Conservation (phyloP, 2,797 vertebrate species). For the Synanceia verrucosa region DNA sequence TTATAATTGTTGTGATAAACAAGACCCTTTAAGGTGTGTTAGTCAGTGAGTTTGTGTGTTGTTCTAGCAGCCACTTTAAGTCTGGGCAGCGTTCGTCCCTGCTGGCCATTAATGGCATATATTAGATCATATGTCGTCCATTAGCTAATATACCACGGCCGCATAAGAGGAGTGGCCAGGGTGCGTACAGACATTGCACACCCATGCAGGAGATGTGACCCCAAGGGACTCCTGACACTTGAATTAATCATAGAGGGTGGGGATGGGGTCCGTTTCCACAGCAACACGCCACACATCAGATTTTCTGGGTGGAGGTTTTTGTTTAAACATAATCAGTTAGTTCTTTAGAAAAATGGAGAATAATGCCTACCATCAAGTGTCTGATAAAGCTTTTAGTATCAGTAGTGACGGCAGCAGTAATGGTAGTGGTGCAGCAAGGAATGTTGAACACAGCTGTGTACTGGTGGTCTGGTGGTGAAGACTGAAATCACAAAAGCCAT, state of each 20-base stretch:
- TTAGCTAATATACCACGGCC: conserved; percentile 71
- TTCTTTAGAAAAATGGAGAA: background rate
- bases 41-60: conserved; percentile 1
- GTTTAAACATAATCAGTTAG: background rate
- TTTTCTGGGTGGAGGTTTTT: conserved; percentile 18
- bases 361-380: background rate
- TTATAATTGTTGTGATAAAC: background rate
- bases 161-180: conserved; percentile 68
- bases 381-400: background rate
- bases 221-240: conserved; percentile 58
- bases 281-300: conserved; percentile 8
- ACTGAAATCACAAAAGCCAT: too few relatives aligned
- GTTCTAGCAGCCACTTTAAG: background rate
- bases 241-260: conserved; percentile 73
- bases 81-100: conserved; percentile 20
- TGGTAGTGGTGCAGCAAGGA: background rate
- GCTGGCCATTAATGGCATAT: conserved; percentile 70
- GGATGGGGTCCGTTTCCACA: conserved; percentile 5
- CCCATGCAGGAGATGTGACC: conserved; percentile 78
- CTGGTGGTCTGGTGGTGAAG: background rate
- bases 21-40: background rate
- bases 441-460: background rate
- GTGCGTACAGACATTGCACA: conserved; percentile 77
- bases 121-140: conserved; percentile 80
- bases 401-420: background rate